A percentile compares a stretch with the other conserved stretches of the same genome.
These are phyloP conservation scores for Macrotus californicus DNA, from an alignment of 2,113 vertebrate genomes.

Conservation along the genomic window DNA sequence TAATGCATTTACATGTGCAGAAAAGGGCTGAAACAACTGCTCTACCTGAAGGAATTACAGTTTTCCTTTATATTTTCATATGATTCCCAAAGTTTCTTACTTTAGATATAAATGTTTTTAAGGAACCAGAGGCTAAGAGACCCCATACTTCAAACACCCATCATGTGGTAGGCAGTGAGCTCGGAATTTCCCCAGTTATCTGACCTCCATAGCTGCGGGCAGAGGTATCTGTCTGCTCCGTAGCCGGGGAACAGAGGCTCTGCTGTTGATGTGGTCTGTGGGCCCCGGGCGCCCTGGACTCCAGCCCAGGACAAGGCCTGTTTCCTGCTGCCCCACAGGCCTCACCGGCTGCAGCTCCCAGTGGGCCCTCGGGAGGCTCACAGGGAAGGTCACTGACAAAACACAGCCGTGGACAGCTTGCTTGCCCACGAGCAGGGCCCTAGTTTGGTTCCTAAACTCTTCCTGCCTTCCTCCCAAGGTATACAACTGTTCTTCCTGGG, in stretches of 20 bases:
- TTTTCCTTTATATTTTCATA: conserved; percentile 10
- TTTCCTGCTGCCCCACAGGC: background rate
- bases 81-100: background rate
- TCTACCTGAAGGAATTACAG: background rate
- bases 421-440: background rate
- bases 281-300: background rate
- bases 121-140: conserved; percentile 6
- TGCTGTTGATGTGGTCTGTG: background rate
- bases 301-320: background rate
- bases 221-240: background rate
- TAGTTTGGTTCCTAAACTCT: background rate
- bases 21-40: conserved; percentile 16
- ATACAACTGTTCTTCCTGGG: background rate
- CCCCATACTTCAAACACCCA: background rate
- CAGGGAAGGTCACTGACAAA: background rate
- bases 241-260: background rate
- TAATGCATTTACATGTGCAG: conserved; percentile 9
- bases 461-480: background rate
- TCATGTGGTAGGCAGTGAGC: background rate
- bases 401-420: background rate
- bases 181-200: background rate
- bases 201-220: background rate
- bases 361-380: background rate
- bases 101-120: conserved; percentile 9
- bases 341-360: background rate